These are phyloP conservation scores for Brachycybe producta DNA, from an alignment of 2,888 invertebrate genomes.

Conservation along the genomic window DNA sequence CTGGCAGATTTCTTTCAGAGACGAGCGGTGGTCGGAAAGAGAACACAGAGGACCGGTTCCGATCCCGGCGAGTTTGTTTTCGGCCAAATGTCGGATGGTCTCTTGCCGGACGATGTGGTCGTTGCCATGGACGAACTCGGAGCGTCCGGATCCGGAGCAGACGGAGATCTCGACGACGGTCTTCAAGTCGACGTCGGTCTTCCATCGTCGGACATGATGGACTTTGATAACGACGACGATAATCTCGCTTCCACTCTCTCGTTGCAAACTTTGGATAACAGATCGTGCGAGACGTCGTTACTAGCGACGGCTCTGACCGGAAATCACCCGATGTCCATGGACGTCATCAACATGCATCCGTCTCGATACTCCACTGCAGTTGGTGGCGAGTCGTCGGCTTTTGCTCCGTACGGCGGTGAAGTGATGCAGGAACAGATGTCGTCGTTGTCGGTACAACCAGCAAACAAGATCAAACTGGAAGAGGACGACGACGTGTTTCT, in stretches of 20 bases:
- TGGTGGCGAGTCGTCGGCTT: background rate
- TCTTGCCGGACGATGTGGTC: slow-evolving; percentile 1
- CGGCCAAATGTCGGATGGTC: slow-evolving; percentile 2
- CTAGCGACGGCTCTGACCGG: background rate
- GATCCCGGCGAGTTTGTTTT: slow-evolving; percentile 24
- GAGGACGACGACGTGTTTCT: slow-evolving; percentile 63
- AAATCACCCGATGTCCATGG: background rate
- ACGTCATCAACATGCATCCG: too few species aligned
- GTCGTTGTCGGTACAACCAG: background rate
- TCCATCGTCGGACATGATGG: slow-evolving; percentile 5
- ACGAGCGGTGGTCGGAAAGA: slow-evolving; percentile 40
- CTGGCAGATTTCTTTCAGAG: slow-evolving; percentile 45
- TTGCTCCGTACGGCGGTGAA: too few species aligned
- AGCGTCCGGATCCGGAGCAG: background rate
- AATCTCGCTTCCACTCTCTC: background rate
- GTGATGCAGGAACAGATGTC: slow-evolving; percentile 1
- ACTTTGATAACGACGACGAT: slow-evolving; percentile 1
- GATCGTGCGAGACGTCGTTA: background rate
- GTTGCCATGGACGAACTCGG: slow-evolving; percentile 6
- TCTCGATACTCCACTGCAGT: too few species aligned
- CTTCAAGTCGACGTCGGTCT: background rate
- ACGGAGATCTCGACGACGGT: background rate
- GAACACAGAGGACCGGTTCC: slow-evolving; percentile 25
- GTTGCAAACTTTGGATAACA: background rate
- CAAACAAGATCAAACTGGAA: slow-evolving; percentile 9